These are phyloP conservation scores for Sipha flava DNA, from an alignment of 1,140 invertebrate species.

Conservation along the genomic window DNA sequence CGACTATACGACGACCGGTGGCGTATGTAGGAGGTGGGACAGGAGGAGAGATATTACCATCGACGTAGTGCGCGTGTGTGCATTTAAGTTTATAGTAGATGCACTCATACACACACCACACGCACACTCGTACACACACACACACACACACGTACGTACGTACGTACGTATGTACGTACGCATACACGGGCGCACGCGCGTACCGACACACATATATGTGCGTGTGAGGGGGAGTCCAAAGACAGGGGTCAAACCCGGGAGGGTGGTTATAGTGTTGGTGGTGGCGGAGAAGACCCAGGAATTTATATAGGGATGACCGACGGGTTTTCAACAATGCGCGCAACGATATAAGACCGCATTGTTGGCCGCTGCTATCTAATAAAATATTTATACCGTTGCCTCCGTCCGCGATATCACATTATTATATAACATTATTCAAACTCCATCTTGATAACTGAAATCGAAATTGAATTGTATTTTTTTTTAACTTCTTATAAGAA, in stretches of 20 bases:
- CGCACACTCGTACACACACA: no score
- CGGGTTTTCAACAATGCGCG: constrained; percentile 20
- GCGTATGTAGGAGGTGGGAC: neutral
- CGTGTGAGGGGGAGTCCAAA: neutral
- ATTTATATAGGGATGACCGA: constrained; percentile 15
- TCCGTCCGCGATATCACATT: no score
- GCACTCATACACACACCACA: no score
- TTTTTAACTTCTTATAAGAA: no score
- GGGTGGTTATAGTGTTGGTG: neutral
- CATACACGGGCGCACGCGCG: neutral
- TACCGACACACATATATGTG: neutral
- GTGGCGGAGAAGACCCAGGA: constrained; percentile 8
- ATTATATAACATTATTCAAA: no score
- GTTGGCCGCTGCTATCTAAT: no score
- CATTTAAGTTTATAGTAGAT: no score
- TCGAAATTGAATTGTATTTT: no score
- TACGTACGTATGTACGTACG: neutral
- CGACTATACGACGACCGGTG: neutral
- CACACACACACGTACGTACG: no score
- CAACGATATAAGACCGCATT: neutral
- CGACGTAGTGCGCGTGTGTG: no score
- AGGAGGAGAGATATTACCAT: neutral
- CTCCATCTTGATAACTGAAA: no score
- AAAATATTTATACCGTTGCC: no score
- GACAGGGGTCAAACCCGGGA: neutral